Conservation (phyloP, 2,113 vertebrate genomes). For the Monarcha castaneiventris region DNA sequence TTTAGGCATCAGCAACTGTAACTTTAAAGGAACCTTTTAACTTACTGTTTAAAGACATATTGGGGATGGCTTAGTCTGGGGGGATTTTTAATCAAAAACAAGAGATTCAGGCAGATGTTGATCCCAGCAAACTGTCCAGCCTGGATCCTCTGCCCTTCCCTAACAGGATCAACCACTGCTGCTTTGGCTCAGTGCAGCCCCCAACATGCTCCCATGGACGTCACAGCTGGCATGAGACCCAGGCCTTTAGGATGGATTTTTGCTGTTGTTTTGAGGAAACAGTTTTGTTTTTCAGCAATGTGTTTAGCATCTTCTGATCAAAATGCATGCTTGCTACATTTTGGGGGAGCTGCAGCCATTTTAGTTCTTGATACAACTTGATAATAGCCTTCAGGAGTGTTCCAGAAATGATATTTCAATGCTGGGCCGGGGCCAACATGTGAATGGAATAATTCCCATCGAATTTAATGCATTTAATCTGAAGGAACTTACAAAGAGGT, state of each 20-base stretch:
- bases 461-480: neutral
- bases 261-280: neutral
- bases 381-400: neutral
- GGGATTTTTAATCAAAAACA: conserved; percentile 5
- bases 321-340: neutral
- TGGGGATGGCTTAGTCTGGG: neutral
- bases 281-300: neutral
- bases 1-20: neutral
- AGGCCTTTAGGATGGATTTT: neutral
- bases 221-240: neutral
- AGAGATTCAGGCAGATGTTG: neutral
- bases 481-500: neutral
- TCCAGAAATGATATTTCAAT: neutral
- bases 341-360: neutral
- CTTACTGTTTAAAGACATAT: neutral
- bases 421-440: neutral
- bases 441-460: neutral
- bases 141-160: neutral
- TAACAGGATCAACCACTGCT: neutral
- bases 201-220: neutral
- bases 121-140: neutral
- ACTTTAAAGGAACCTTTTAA: neutral
- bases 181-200: neutral
- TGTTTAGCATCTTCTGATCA: neutral
- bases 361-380: neutral